Base-by-base conservation (phyloP, 2,797 vertebrate species). In the Anguilla anguilla region DNA sequence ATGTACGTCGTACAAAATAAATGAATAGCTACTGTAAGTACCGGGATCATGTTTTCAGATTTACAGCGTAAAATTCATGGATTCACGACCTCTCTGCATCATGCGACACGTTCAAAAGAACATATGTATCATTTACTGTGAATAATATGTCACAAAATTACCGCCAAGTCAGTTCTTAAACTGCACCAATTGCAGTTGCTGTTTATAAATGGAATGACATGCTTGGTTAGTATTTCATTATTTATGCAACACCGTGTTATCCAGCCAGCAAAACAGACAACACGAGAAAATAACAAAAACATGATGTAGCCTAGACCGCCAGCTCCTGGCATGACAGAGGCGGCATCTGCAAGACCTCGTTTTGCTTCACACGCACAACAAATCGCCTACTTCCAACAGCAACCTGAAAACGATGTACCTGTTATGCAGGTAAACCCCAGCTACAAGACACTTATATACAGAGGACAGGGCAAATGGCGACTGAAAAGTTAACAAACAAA, bases 401-500 rank as follows among this genome's bases (percentile, higher is more conserved):
- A n/a, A 82, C 9, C 6, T 51, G 79, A 51, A 82, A 82, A 49
- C 46, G 3, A 82, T 49, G 43, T 64, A 85, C 61, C 85, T 69
- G 53, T 35, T 69, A 55, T 28, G 10, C 84, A 85, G 84, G 84
- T 85, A 64, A 55, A 85, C 35, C 55, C 61, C n/a, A 10, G 19
- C 11, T 5, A 17, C 13, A 55, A 55, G 53, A 59, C 83, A 59
- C 55, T 17, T n/a, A 15, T 53, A 61, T 64, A 51, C 22, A 10
- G 1, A 25, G 22, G 57, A 85, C 22, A 43, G 15, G 19, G 9
- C 55, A 86, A 86, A 86, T 86, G 39, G 85, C 85, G 64, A 67
- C 3, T 43, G 49, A 77, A 84, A 86, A 86, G 85, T 86, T 86
- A 25, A 86, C 53, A 15, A 51, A 83, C 43, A 15, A 51, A 59